These are phyloP conservation scores for Sebastes baramenuke DNA, from an alignment of 2,797 vertebrate species.

Conservation along the genomic window DNA sequence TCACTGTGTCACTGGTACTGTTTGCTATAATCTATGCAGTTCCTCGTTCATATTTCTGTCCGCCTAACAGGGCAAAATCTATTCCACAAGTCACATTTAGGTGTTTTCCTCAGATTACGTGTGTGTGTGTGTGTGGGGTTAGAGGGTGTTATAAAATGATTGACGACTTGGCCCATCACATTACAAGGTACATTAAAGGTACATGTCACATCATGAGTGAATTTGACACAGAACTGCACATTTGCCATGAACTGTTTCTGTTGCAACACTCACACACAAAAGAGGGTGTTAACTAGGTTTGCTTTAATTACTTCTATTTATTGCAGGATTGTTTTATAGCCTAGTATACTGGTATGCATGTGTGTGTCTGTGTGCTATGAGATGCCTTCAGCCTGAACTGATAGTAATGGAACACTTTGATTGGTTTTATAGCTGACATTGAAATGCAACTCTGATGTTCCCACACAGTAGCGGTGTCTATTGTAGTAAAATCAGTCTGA, in stretches of 20 bases:
- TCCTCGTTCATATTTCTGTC: neutral
- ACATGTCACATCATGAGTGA: neutral
- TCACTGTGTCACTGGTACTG: neutral
- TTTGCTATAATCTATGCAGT: neutral
- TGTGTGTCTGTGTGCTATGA: neutral
- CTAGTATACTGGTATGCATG: neutral
- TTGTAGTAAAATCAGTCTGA: too few relatives aligned
- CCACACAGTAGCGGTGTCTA: neutral
- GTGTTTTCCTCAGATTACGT: neutral
- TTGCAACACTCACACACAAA: neutral
- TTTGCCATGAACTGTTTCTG: neutral
- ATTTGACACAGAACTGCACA: neutral
- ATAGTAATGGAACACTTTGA: neutral
- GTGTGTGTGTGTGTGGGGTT: neutral
- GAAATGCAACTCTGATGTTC: neutral
- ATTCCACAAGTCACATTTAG: neutral
- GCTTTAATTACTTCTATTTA: neutral
- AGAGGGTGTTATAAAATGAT: neutral
- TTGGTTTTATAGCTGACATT: neutral
- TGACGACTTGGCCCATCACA: neutral
- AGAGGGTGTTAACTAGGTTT: neutral
- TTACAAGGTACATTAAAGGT: conserved; percentile 16
- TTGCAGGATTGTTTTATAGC: neutral
- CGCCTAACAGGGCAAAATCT: neutral
- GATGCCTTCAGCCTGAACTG: neutral